Evolutionary conservation across 2,113 vertebrate species (phyloP), one percentile per base, ranked within the genome.

Genomic region (Pseudopodoces humilis): DNA sequence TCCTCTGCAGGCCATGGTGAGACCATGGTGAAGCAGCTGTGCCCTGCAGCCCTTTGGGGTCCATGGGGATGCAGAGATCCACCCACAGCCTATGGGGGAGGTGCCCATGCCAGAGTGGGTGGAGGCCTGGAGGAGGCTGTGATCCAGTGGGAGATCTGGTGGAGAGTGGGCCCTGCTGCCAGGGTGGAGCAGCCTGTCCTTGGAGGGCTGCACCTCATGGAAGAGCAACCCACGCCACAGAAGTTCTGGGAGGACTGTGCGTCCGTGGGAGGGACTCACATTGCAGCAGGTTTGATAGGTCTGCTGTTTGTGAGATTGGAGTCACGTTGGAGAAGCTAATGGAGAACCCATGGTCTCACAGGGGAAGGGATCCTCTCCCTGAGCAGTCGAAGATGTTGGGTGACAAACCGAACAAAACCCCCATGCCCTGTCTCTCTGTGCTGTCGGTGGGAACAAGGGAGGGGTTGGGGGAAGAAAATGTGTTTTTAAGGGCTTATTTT

Each of bases 91-190:
- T 6, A 0, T 37, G 20, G 24, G 13, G 24, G 11, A 39, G 16
- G 16, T 19, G 35, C 35, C 35, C 44, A 39, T 3, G 13, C 6
- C 2, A 10, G 9, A 41, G 46, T 1, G 0, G 3, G 6, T 15
- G 3, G 21, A 15, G 31, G 21, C 5, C 46, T 50, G 46, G 30
- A 15, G 35, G 6, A 27, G 28, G 28, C 16, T 50, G 28, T 25
- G 46, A 41, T 33, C 15, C 46, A 12, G 35, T 41, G 35, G 30
- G 46, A 62, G 17, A 77, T 6, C 3, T 0, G 1, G 10, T 4
- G 7, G 28, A 62, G 7, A 39, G 27, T 2, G 16, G 7, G 9
- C 6, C 3, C 28, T 33, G 35, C 44, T 33, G 9, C 44, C 28
- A 50, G 22, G 46, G 4, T 62, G 56, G 35, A 62, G 72, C 44